Base-by-base conservation (phyloP, 2,113 vertebrate species). In the Irena cyanogastra region DNA sequence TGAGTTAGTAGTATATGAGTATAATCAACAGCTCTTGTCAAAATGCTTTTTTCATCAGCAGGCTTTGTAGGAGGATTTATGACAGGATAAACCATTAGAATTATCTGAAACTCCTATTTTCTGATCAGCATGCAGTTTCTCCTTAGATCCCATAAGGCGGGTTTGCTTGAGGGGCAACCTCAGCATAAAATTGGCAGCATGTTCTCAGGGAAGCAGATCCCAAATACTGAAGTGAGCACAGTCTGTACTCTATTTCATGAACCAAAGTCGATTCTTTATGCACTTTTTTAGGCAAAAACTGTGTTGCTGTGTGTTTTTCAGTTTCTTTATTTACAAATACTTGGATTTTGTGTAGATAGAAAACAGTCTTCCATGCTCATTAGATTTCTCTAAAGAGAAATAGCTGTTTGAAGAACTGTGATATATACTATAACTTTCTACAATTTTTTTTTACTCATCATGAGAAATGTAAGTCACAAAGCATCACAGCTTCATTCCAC, bases 281-380 rank as follows among this genome's bases (percentile, higher is more conserved):
- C 53, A 37, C 77, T 80, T 77, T 59, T 82, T 74, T 42, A 76
- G 30, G 30, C 6, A 71, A 85, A 78, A 75, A 6, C 6, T n/a
- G 3, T 44, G 7, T 37, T 47, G 0, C 3, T 31, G 12, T 37
- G 11, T 16, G 11, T 0, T 57, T 65, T 83, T 39, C 6, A 1
- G 5, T 23, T 66, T 50, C 20, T 90, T 79, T 78, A 79, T 41
- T 81, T 18, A 19, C 6, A 42, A 24, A 33, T 47, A 59, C 14
- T 37, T 68, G 47, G 16, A 78, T 82, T 87, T 69, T 54, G 2
- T 78, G 37, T 6, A 54, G 28, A 22, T 6, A 20, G 20, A 16
- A 79, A 72, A 54, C 7, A 44, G 42, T 30, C 16, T 72, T 59
- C 39, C 35, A 16, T 10, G 59, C 24, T 74, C 11, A 14, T n/a